Percentiles rank a stretch among this genome's conserved stretches.
phyloP scores from a whole-genome alignment of 2,113 vertebrate species.

The Kobus ellipsiprymnus region DNA sequence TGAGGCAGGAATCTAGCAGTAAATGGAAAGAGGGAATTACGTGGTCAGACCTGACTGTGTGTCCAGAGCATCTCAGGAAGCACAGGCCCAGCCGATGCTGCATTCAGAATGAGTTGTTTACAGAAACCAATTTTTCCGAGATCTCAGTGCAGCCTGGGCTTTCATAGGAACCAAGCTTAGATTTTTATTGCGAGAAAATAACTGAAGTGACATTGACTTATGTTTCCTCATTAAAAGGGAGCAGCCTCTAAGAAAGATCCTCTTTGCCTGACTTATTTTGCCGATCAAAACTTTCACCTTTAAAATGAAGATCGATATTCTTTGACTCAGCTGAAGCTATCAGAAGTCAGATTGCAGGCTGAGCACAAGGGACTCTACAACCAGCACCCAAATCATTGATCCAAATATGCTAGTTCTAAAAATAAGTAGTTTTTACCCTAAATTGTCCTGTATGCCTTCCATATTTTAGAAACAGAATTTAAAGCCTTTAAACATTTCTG shows the following conservation, averaged over 20 bases:
- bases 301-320: conserved; percentile 27
- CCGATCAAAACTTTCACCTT: conserved; percentile 58
- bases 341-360: conserved; percentile 3
- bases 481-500: neutral
- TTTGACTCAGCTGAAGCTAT: neutral
- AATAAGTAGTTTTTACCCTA: neutral
- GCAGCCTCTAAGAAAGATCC: conserved; percentile 18
- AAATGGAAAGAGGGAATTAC: conserved; percentile 34
- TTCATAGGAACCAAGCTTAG: conserved; percentile 19
- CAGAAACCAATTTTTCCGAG: conserved; percentile 31
- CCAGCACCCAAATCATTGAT: neutral
- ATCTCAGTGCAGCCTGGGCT: neutral
- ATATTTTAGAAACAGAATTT: neutral
- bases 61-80: neutral
- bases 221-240: conserved; percentile 54
- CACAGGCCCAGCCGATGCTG: neutral
- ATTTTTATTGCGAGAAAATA: conserved; percentile 53
- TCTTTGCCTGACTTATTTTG: conserved; percentile 43
- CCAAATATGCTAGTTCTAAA: neutral
- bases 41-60: conserved; percentile 17
- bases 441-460: neutral
- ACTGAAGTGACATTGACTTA: conserved; percentile 36
- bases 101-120: conserved; percentile 52
- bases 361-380: neutral
- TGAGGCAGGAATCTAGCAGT: conserved; percentile 49